Evolutionary conservation across 2,888 invertebrate genomes (phyloP).

Genomic region (Sarcophaga caerulescens): DNA sequence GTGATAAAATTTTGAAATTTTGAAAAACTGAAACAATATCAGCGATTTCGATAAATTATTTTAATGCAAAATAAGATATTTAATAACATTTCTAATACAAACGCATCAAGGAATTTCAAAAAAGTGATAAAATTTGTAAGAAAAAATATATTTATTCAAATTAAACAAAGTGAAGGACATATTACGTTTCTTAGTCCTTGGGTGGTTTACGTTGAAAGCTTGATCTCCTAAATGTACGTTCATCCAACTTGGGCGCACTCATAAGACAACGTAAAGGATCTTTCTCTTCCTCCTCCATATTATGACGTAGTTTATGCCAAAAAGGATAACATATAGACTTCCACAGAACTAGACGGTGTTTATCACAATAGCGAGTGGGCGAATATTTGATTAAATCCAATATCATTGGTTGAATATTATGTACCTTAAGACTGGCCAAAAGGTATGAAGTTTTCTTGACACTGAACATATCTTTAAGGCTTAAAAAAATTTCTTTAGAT

Average conservation of each 20-base stretch:
- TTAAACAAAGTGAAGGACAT: too few relatives aligned
- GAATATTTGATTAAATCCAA: slow-evolving; percentile 75
- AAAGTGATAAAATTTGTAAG: too few relatives aligned
- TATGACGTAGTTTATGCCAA: slow-evolving; percentile 68
- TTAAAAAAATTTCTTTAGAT: slow-evolving; percentile 74
- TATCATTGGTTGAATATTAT: slow-evolving; percentile 75
- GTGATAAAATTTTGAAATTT: too few relatives aligned
- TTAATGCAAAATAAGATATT: too few relatives aligned
- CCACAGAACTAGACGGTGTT: slow-evolving; percentile 74
- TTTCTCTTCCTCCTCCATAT: slow-evolving; percentile 14
- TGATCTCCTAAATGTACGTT: not conserved
- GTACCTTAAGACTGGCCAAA: slow-evolving; percentile 75
- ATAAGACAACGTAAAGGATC: slow-evolving; percentile 6
- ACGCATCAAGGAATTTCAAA: too few relatives aligned
- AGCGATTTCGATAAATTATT: too few relatives aligned
- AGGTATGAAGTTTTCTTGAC: slow-evolving; percentile 73
- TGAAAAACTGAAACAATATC: too few relatives aligned
- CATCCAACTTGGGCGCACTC: not conserved
- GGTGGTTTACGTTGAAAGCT: slow-evolving; percentile 9
- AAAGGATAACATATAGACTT: slow-evolving; percentile 75
- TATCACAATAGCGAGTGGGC: slow-evolving; percentile 70
- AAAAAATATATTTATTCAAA: too few relatives aligned
- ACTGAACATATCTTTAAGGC: slow-evolving; percentile 71
- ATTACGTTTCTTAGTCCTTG: not conserved
- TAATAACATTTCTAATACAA: too few relatives aligned